phyloP scores from a whole-genome alignment of 1,140 invertebrate genomes.

The Choristoneura fumiferana region DNA sequence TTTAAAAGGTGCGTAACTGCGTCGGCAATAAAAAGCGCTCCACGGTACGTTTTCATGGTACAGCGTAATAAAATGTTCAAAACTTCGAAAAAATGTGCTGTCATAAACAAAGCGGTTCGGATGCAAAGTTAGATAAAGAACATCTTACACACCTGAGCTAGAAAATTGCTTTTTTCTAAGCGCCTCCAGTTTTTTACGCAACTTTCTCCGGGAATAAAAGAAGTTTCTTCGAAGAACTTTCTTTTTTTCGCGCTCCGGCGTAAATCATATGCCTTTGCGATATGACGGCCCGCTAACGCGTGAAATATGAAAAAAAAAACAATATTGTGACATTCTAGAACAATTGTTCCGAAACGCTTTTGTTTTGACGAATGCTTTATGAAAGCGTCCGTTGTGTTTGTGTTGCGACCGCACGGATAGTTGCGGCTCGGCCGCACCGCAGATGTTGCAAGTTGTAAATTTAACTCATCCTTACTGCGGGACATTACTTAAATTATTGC shows the following conservation, averaged over 20 bases:
- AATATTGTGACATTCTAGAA: conserved; percentile 63
- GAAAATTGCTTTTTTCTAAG: conserved; percentile 78
- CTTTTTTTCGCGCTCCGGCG: conserved; percentile 52
- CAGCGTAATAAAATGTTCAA: conserved; percentile 76
- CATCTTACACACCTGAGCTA: conserved; percentile 78
- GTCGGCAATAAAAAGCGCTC: conserved; percentile 11
- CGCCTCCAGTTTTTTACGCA: conserved; percentile 76
- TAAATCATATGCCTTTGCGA: conserved; percentile 63
- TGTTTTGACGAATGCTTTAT: conserved; percentile 44
- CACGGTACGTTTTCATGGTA: conserved; percentile 52
- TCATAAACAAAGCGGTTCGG: conserved; percentile 76
- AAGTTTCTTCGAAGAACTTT: conserved; percentile 74
- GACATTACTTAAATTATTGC: conserved; percentile 53
- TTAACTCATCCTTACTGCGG: conserved; percentile 40
- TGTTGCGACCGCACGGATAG: conserved; percentile 20
- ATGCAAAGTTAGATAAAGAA: conserved; percentile 78
- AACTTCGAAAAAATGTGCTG: conserved; percentile 74
- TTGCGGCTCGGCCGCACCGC: background rate
- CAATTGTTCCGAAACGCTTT: conserved; percentile 44
- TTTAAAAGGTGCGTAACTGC: conserved; percentile 51
- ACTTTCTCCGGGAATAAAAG: conserved; percentile 77
- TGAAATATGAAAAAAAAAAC: conserved; percentile 61
- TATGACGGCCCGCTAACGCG: conserved; percentile 57
- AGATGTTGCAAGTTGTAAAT: conserved; percentile 23
- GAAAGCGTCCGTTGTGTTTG: conserved; percentile 26